These are phyloP conservation scores for Osmerus mordax DNA, from an alignment of 2,113 vertebrate genomes.

Conservation along the genomic window DNA sequence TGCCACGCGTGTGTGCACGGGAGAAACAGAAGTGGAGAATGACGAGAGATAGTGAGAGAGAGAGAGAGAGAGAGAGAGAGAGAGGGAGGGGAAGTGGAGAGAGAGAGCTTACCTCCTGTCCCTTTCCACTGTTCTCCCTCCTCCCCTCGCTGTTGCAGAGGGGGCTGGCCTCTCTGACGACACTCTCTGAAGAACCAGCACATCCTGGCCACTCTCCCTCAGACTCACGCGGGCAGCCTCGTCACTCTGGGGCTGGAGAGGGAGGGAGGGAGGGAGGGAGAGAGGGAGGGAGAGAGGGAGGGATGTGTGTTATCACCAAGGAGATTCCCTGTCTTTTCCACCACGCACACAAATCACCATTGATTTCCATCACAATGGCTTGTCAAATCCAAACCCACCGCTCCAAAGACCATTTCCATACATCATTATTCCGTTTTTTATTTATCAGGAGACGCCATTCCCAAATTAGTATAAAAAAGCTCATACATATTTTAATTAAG, in stretches of 20 bases:
- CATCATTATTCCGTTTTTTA: constrained; percentile 56
- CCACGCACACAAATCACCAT: constrained; percentile 49
- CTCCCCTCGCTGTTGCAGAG: constrained; percentile 60
- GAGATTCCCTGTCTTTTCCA: constrained; percentile 66
- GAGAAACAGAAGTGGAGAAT: constrained; percentile 45
- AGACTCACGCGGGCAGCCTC: constrained; percentile 78
- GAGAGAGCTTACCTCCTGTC: constrained; percentile 69
- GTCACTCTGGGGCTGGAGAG: constrained; percentile 72
- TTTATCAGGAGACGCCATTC: constrained; percentile 58
- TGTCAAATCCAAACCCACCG: constrained; percentile 51
- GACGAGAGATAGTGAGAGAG: constrained; percentile 38
- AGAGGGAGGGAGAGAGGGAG: constrained; percentile 32
- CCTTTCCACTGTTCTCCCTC: constrained; percentile 55
- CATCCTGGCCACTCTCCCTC: constrained; percentile 78
- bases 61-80: constrained; percentile 20
- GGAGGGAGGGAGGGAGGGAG: constrained; percentile 34
- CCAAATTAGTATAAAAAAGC: constrained; percentile 59
- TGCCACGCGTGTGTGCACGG: constrained; percentile 54
- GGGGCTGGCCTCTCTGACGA: constrained; percentile 80
- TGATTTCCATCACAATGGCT: constrained; percentile 72
- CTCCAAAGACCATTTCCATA: constrained; percentile 61
- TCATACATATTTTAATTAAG: constrained; percentile 60
- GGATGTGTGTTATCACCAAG: constrained; percentile 65
- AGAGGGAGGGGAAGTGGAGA: constrained; percentile 19
- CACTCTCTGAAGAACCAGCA: constrained; percentile 86